Base-by-base conservation (phyloP, 2,113 vertebrate genomes). In the Camelus bactrianus region DNA sequence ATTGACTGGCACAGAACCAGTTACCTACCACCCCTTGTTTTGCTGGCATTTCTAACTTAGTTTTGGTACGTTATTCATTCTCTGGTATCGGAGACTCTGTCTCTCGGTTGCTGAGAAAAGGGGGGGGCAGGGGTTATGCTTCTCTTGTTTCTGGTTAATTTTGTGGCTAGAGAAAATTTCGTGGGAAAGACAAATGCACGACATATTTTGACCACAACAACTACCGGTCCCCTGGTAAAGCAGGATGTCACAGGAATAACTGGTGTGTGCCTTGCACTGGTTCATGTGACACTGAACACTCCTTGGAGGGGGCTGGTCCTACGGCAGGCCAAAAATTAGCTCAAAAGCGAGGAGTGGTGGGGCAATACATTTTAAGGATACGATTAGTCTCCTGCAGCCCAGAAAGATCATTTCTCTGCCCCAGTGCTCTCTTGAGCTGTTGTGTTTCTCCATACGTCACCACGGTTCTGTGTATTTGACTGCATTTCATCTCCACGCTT, bases 71-170 rank as follows among this genome's bases (percentile, higher is more conserved):
- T 42, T 56, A 28, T 54, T 60, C 16, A 15, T 72, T 93, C 54
- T 72, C 48, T 70, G 65, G 38, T 83, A 28, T 32, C 64, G 6
- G 72, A 76, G 72, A 32, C 52, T 58, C 35, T 58, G 77, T 30
- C 7, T 89, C 46, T 95, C 56, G 62, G 72, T 46, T 81, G 84
- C 52, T 94, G 85, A 96, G 76, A 83, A 89, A 65, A 56, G n/a
- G 35, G 24, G 42, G 28, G 62, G 54, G 54, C 86, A n/a, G 50
- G 48, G 70, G 48, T 69, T 72, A 58, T n/a, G 89, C 26, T 35
- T 96, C 82, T 94, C 76, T 75, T 72, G 62, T 95, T 97, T 97
- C 97, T 96, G 82, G 92, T 94, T 91, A 95, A 96, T 93, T 95
- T 72, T 98, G 96, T 97, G 97, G 91, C 93, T 91, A 96, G 89